A percentile compares a stretch with the other conserved stretches of the same genome.
These are phyloP conservation scores for Synergus japonicus DNA, from an alignment of 2,888 invertebrate genomes.

Conservation along the genomic window DNA sequence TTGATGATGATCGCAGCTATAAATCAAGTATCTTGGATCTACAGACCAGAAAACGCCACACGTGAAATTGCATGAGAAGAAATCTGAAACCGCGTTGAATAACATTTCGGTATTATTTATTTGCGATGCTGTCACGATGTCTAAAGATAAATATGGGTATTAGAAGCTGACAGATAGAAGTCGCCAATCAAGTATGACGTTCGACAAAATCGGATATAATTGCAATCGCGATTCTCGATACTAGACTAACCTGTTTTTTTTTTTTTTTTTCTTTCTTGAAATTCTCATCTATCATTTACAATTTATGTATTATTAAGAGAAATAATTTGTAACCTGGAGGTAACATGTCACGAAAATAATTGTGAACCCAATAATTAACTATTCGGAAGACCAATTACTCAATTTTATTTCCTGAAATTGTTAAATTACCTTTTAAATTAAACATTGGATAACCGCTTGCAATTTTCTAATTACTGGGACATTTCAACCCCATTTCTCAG, in stretches of 20 bases:
- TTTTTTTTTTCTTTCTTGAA: not conserved
- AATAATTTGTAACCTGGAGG: not conserved
- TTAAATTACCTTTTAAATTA: not conserved
- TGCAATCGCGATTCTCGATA: not conserved
- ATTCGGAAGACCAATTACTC: not conserved
- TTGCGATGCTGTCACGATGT: slow-evolving; percentile 20
- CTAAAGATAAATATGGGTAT: not conserved
- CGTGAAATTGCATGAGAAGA: not conserved
- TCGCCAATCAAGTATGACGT: slow-evolving; percentile 25
- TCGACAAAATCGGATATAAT: slow-evolving; percentile 37
- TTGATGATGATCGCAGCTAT: slow-evolving; percentile 15
- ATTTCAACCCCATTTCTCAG: slow-evolving; percentile 8
- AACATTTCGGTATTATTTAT: slow-evolving; percentile 32
- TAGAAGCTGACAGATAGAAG: slow-evolving; percentile 1
- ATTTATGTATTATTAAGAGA: slow-evolving; percentile 19
- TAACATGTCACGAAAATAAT: not conserved
- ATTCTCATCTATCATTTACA: slow-evolving; percentile 24
- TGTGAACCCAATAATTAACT: not conserved
- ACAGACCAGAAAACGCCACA: not conserved
- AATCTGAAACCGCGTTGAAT: slow-evolving; percentile 27
- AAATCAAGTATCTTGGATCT: slow-evolving; percentile 23
- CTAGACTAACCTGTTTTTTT: slow-evolving; percentile 15
- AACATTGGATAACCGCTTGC: not conserved
- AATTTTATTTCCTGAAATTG: slow-evolving; percentile 6
- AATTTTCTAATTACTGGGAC: not conserved